These are phyloP conservation scores for Lichenostomus cassidix DNA, from an alignment of 2,113 vertebrate species.

Conservation along the genomic window DNA sequence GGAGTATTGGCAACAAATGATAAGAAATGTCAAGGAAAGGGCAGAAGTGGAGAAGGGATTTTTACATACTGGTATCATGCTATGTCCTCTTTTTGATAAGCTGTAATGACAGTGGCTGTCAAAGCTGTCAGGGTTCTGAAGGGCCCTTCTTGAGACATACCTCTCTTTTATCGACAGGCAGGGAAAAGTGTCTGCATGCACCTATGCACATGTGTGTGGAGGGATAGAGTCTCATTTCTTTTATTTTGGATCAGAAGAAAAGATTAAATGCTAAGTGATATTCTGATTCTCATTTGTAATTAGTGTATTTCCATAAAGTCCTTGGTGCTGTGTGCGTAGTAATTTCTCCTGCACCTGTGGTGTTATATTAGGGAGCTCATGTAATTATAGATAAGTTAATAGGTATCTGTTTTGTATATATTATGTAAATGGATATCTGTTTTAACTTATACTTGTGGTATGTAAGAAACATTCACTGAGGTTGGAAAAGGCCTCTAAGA, in stretches of 20 bases:
- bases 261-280: not conserved
- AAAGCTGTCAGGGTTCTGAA: conserved; percentile 50
- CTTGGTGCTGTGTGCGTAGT: not conserved
- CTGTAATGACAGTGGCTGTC: conserved; percentile 51
- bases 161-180: conserved; percentile 15
- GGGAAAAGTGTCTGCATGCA: not conserved
- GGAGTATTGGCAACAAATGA: not conserved
- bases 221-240: not conserved
- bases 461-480: not conserved
- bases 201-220: not conserved
- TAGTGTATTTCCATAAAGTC: not conserved
- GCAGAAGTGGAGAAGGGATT: conserved; percentile 15
- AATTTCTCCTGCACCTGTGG: not conserved
- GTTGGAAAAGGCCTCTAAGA: not conserved
- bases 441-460: not conserved
- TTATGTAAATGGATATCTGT: not conserved
- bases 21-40: conserved; percentile 39
- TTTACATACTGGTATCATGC: conserved; percentile 13
- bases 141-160: not conserved
- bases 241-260: not conserved
- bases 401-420: not conserved
- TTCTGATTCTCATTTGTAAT: not conserved
- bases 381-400: not conserved
- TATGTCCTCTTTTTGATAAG: conserved; percentile 53
- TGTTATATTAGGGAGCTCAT: not conserved